Evolutionary conservation across 1,140 invertebrate species (phyloP), one percentile per base, ranked within the genome.

Genomic region (Calephelis virginiensis): DNA sequence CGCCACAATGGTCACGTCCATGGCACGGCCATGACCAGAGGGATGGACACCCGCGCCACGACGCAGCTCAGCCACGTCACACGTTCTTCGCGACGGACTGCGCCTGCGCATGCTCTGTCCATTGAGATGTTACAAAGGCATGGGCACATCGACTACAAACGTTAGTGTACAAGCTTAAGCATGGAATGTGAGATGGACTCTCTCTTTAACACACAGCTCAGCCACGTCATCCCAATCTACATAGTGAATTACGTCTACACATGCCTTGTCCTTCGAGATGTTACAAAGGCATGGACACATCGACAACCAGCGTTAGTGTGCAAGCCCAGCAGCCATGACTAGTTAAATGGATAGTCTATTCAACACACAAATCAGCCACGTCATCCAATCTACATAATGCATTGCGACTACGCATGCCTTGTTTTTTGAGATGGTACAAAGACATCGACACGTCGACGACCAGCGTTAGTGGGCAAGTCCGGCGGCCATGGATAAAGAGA

Each of bases 1-100:
- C 83, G 85, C 0, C 66, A 85, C 70, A 86, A 85, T 62, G 83
- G 86, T 0, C 82, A 85, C 70, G 66, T 66, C 4, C 77, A 77
- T 63, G 74, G 74, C 0, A 60, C 67, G 8, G 72, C 76, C 8
- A 46, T 64, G 5, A 64, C 71, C 0, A 73, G 82, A 10, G 76
- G 76, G 5, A 69, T 77, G 10, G 82, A 82, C 43, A 75, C 78
- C 0, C 80, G 84, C 0, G 80, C 77, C 28, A 82, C 80, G 0
- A 85, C 85, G 5, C 87, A 90, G 56, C 76, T 88, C 11, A 83
- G 80, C n/a, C 80, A 85, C 75, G 85, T 87, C 60, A 90, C 87
- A 0, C 76, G 85, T 4, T 90, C 87, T 5, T 88, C 85, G 0
- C 77, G 87, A 1, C 73, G 87, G 14, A 83, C 85, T 40, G 85